Percentiles rank a stretch among this genome's conserved stretches.
Conservation (phyloP, 2,797 vertebrate species). For the Prionace glauca region DNA sequence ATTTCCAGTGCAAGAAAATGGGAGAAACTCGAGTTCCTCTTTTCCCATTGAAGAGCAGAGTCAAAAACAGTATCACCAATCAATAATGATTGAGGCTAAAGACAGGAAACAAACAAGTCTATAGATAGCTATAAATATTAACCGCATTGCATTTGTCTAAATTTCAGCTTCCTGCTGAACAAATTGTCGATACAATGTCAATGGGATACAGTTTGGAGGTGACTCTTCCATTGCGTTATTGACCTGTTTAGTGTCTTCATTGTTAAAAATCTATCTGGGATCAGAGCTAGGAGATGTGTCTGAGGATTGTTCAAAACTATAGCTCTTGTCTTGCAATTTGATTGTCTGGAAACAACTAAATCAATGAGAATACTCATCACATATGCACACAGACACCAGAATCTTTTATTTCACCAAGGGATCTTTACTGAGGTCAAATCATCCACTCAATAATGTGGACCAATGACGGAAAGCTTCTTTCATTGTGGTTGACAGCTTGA, state of each 20-base stretch:
- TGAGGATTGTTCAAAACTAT: background rate
- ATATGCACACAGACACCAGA: background rate
- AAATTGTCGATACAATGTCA: background rate
- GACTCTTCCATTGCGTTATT: background rate
- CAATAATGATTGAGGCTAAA: background rate
- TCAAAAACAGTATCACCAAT: background rate
- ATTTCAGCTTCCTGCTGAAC: background rate
- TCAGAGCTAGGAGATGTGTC: background rate
- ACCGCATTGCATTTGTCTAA: background rate
- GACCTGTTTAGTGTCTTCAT: background rate
- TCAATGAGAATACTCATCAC: no score
- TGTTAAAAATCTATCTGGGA: background rate
- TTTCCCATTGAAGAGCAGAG: slow-evolving; percentile 23
- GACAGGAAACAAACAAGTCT: background rate
- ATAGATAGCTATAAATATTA: background rate
- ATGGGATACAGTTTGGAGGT: background rate
- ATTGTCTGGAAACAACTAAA: background rate
- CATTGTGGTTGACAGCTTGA: background rate
- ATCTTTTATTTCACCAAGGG: background rate
- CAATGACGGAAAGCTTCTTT: background rate
- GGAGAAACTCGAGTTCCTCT: slow-evolving; percentile 7
- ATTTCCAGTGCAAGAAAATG: slow-evolving; percentile 36
- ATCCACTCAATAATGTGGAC: background rate
- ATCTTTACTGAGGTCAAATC: background rate
- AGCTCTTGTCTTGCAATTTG: background rate